Evolutionary conservation across 2,888 invertebrate genomes (phyloP).

Genomic region (Erebia epiphron): DNA sequence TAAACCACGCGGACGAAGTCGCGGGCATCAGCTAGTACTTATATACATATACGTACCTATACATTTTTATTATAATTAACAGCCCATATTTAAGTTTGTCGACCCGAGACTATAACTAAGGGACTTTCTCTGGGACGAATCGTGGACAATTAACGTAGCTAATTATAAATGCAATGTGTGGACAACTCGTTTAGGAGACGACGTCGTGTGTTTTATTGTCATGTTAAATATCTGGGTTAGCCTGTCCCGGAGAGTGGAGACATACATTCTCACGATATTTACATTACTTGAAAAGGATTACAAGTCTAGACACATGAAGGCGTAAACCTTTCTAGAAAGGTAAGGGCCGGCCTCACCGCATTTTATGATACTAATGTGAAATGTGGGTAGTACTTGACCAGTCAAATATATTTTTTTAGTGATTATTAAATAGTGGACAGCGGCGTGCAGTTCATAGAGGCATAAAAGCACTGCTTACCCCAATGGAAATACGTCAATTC

Average conservation of each 20-base stretch:
- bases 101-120: constrained; percentile 44
- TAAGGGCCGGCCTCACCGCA: not conserved
- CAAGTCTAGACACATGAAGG: not conserved
- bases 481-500: too few species aligned
- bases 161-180: constrained; percentile 64
- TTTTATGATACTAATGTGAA: too few species aligned
- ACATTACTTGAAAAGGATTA: constrained; percentile 12
- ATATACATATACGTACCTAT: too few species aligned
- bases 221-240: constrained; percentile 32
- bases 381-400: too few species aligned
- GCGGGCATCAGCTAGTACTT: not conserved
- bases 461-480: too few species aligned
- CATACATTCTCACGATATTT: constrained; percentile 18
- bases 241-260: not conserved
- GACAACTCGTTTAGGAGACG: constrained; percentile 49
- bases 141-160: constrained; percentile 59
- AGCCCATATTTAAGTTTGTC: constrained; percentile 46
- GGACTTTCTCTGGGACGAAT: constrained; percentile 74
- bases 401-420: too few species aligned
- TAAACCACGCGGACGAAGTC: too few species aligned
- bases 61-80: constrained; percentile 22
- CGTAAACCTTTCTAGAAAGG: not conserved
- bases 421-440: too few species aligned
- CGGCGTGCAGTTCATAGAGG: too few species aligned
- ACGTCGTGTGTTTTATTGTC: constrained; percentile 36